Percentiles rank a stretch among this genome's conserved stretches.
phyloP scores from a whole-genome alignment of 2,113 vertebrate species.

The Setophaga coronata region DNA sequence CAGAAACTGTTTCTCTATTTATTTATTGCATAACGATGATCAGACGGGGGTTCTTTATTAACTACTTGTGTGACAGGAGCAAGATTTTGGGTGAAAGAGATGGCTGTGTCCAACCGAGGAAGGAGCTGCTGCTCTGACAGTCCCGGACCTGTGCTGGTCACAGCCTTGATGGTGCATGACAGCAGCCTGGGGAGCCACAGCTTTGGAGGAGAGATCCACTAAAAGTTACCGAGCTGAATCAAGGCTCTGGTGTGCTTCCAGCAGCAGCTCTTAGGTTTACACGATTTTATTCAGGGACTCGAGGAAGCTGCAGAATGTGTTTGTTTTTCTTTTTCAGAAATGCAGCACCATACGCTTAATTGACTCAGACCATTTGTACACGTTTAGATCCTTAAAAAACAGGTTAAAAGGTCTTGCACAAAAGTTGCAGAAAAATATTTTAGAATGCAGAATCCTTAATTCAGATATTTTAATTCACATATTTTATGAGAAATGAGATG shows the following conservation, averaged over 20 bases:
- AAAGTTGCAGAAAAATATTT: background rate
- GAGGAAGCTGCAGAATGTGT: background rate
- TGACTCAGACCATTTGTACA: background rate
- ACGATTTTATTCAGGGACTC: background rate
- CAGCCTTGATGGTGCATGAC: background rate
- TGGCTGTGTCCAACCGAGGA: too few relatives aligned
- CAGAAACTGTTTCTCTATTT: background rate
- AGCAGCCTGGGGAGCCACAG: background rate
- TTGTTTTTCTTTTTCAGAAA: background rate
- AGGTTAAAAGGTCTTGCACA: background rate
- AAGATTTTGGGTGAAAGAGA: background rate
- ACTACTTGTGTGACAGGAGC: background rate
- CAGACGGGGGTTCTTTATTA: background rate
- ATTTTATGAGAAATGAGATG: background rate
- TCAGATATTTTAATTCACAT: background rate
- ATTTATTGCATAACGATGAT: background rate
- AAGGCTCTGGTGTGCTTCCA: background rate
- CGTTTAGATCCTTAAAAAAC: background rate
- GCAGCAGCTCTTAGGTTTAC: background rate
- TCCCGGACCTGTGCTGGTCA: too few relatives aligned
- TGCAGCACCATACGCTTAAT: accelerated
- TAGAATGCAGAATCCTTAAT: background rate
- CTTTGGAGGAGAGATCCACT: accelerated
- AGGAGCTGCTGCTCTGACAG: background rate
- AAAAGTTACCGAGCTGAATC: background rate